Evolutionary conservation across 2,888 invertebrate genomes (phyloP), one percentile per base, ranked within the genome.

Genomic region (Drosophila limbata): DNA sequence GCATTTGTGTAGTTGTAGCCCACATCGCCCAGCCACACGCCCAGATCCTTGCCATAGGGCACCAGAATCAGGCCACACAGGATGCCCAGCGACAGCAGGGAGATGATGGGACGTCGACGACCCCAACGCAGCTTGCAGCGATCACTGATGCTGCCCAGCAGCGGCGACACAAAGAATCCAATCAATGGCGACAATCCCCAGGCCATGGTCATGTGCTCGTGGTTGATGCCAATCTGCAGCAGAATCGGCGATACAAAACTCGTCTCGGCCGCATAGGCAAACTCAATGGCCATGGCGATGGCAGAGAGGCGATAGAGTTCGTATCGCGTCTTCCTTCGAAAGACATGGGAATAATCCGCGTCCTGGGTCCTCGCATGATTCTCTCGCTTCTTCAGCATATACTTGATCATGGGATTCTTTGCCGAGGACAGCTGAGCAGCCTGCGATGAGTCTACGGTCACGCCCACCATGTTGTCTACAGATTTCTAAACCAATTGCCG

Each of bases 191-290:
- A 93, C 17, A 93, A 48, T 6, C 92, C 92, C 93, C 93, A 93
- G 11, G 93, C 92, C 91, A 93, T 91, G 13, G 95, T 94, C 94
- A 95, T 95, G 73, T 94, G 93, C 21, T 93, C 91, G 73, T 94
- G 94, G 47, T 94, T 93, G n/a, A 95, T 93, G 5, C 95, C 94
- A 48, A 95, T 93, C 81, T 94, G 94, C 2, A 95, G 92, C 5
- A 95, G 91, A 47, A 94, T 94, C 8, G 95, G 95, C 11, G 94
- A 94, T 0, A 95, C 95, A 81, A 95, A 95, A 1, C 95, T 95
- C 1, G 95, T 95, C 90, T 95, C 95, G 0, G 95, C 95, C 0
- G 95, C 94, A 84, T 95, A 95, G 47, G 95, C 95, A 77, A 95
- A 94, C 85, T 95, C 95, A 31, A 95, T 95, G 15, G 95, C 95